These are phyloP conservation scores for Lasioglossum morio DNA, from an alignment of 2,888 invertebrate species.

Conservation along the genomic window DNA sequence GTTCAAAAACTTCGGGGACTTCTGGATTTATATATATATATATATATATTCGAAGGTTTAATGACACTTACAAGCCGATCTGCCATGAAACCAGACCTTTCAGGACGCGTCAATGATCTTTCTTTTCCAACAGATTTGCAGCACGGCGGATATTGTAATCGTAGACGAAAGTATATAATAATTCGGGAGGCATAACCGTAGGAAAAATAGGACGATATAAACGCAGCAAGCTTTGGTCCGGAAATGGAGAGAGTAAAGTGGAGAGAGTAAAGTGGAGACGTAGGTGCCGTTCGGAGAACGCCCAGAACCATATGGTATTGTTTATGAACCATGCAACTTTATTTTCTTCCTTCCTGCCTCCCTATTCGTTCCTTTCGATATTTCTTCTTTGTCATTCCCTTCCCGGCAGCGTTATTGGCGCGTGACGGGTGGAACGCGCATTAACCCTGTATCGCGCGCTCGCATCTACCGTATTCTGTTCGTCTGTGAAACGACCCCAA, in stretches of 20 bases:
- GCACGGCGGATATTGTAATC: conserved; percentile 66
- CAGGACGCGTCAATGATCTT: conserved; percentile 72
- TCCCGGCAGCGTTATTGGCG: conserved; percentile 51
- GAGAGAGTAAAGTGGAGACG: conserved; percentile 69
- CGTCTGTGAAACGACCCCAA: conserved; percentile 33
- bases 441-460: conserved; percentile 47
- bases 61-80: too few species aligned
- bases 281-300: conserved; percentile 69
- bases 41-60: too few species aligned
- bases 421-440: conserved; percentile 60
- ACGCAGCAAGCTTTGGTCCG: conserved; percentile 68
- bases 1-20: too few species aligned
- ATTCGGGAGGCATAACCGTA: conserved; percentile 71
- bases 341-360: conserved; percentile 60
- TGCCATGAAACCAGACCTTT: conserved; percentile 68
- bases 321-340: conserved; percentile 74
- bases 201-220: conserved; percentile 72
- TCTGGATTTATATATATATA: too few species aligned
- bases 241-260: conserved; percentile 74
- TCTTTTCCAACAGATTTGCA: conserved; percentile 42
- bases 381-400: conserved; percentile 58
- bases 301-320: conserved; percentile 73
- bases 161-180: conserved; percentile 73
- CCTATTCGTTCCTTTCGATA: conserved; percentile 46
- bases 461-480: conserved; percentile 34